Percentiles rank a stretch among this genome's conserved stretches.
Evolutionary conservation across 2,888 invertebrate species (phyloP).

Genomic region (Ectobius pallidus): DNA sequence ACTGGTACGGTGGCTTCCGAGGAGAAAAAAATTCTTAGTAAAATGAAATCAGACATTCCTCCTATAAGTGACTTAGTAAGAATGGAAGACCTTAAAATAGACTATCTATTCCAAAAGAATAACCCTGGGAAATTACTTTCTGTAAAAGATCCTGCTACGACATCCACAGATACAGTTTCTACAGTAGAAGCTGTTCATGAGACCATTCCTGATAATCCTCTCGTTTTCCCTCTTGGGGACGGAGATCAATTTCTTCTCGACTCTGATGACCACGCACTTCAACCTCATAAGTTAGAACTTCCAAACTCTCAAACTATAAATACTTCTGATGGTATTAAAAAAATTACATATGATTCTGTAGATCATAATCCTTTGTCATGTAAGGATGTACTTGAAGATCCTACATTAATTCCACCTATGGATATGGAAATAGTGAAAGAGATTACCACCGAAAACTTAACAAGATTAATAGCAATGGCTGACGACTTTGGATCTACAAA

Average conservation of each 20-base stretch:
- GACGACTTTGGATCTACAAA: conserved; percentile 21
- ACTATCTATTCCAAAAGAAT: background rate
- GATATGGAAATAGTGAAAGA: background rate
- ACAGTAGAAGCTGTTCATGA: too few relatives aligned
- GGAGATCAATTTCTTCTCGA: too few relatives aligned
- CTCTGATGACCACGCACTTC: too few relatives aligned
- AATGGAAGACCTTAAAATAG: background rate
- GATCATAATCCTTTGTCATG: too few relatives aligned
- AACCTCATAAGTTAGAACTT: too few relatives aligned
- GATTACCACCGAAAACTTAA: conserved; percentile 3
- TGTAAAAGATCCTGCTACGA: background rate
- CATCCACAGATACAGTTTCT: background rate
- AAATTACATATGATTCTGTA: background rate
- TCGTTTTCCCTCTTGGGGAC: too few relatives aligned
- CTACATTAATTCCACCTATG: conserved; percentile 3
- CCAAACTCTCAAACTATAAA: background rate
- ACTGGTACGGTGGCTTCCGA: background rate
- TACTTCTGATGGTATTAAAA: background rate
- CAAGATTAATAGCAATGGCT: background rate
- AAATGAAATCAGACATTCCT: background rate
- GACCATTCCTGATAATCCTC: too few relatives aligned
- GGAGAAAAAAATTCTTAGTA: background rate
- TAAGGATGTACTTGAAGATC: background rate
- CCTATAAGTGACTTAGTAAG: background rate
- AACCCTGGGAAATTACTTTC: too few relatives aligned